These are phyloP conservation scores for Cyanistes caeruleus DNA, from an alignment of 2,113 vertebrate species.

Conservation along the genomic window DNA sequence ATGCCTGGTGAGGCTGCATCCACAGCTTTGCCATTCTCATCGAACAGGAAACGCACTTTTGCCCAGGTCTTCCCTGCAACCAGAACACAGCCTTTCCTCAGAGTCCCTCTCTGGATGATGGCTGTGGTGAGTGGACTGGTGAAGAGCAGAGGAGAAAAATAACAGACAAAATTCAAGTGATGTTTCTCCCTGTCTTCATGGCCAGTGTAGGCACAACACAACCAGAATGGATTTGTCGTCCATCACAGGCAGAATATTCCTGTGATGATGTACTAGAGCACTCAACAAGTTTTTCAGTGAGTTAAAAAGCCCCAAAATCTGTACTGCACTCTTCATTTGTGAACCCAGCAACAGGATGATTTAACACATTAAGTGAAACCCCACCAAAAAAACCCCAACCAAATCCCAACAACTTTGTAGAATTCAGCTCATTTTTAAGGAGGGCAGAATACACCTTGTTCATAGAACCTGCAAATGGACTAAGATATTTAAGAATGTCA, in stretches of 20 bases:
- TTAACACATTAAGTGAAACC: neutral
- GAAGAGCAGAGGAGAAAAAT: neutral
- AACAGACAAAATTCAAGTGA: neutral
- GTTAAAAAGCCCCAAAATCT: neutral
- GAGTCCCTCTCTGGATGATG: conserved; percentile 88
- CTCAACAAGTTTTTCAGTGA: neutral
- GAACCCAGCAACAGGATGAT: neutral
- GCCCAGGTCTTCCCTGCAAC: conserved; percentile 92
- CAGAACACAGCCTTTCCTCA: conserved; percentile 85
- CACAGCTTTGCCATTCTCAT: conserved; percentile 83
- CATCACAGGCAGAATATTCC: neutral
- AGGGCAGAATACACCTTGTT: neutral
- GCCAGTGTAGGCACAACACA: neutral
- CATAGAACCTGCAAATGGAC: neutral
- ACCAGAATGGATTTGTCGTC: neutral
- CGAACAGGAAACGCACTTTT: conserved; percentile 90
- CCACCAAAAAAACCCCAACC: neutral
- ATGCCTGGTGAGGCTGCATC: conserved; percentile 80
- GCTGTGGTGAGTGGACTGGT: conserved; percentile 85
- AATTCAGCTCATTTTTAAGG: neutral
- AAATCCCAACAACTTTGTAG: neutral
- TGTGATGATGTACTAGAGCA: neutral
- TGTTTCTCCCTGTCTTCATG: fast-evolving
- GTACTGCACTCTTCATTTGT: neutral
- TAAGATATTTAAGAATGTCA: neutral